Evolutionary conservation across 1,140 invertebrate genomes (phyloP), one percentile per base, ranked within the genome.

Genomic region (Sycobia sp.): DNA sequence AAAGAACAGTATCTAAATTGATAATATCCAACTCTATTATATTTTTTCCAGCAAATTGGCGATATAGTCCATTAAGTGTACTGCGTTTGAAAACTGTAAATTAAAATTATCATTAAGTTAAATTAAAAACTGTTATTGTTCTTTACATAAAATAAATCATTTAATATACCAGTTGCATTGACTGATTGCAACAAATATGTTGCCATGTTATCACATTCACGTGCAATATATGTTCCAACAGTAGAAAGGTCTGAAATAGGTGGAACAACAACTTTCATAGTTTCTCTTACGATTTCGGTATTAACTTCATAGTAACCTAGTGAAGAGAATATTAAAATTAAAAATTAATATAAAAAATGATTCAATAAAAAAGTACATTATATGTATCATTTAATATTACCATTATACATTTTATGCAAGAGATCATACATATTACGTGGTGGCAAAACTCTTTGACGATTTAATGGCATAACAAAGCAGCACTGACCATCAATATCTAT

Each of bases 401-500:
- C 84, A 68, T 88, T 84, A 69, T 84, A 85, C 87, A 94, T 91
- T 79, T 94, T 94, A 50, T 86, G 82, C 56, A 96, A 83, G 7
- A 94, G 85, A 82, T 94, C 90, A 68, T 88, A 86, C 66, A 96
- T 84, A 58, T 87, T 88, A 55, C 83, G 85, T 5, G 94, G 94
- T 4, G 90, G 90, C 70, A 94, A 83, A 57, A 94, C 88, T 54
- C 86, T 83, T 36, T 85, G 84, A 38, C 90, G 86, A 80, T 96
- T 90, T 63, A 97, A 81, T 9, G 91, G 90, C 92, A 96, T 94
- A 3, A 95, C 86, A 78, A 95, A 97, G 80, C 95, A 97, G 16
- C 89, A 87, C 46, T 81, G 75, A 22, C 86, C 86, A 50, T 89
- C 88, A 11, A 87, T 81, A 80, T 96, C 94, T 65, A 96, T 87